phyloP scores from a whole-genome alignment of 2,797 vertebrate species.

The Myripristis jacobus region DNA sequence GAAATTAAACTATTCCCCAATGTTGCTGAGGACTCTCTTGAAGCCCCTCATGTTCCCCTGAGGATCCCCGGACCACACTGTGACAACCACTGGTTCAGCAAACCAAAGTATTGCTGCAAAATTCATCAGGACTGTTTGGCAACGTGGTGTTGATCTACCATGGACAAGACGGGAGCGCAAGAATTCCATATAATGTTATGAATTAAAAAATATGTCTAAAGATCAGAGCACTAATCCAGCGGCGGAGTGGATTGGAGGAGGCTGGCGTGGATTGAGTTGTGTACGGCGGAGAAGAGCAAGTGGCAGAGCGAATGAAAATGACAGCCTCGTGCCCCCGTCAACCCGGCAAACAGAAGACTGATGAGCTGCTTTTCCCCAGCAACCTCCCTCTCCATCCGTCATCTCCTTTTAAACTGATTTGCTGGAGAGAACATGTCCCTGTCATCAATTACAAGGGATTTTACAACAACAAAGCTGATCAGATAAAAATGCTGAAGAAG shows the following conservation, averaged over 20 bases:
- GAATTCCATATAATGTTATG: constrained; percentile 5
- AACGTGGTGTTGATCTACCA: not conserved
- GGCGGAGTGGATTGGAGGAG: constrained; percentile 17
- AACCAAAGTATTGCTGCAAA: not conserved
- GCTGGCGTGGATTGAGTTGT: constrained; percentile 51
- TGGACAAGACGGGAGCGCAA: not conserved
- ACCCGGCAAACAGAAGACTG: constrained; percentile 56
- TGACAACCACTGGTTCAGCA: no score
- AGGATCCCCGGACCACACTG: no score
- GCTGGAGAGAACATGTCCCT: constrained; percentile 60
- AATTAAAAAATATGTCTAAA: constrained; percentile 12
- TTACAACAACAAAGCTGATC: constrained; percentile 68
- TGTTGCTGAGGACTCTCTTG: no score
- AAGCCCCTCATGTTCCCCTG: no score
- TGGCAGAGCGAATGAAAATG: constrained; percentile 64
- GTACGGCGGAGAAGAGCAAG: constrained; percentile 47
- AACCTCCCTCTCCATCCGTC: constrained; percentile 61
- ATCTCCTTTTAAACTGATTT: constrained; percentile 68
- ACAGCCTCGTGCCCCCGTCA: constrained; percentile 61
- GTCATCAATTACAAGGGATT: constrained; percentile 68
- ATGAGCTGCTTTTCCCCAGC: constrained; percentile 55
- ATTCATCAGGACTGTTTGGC: not conserved
- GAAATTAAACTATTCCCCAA: no score
- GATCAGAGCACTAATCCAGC: constrained; percentile 25
- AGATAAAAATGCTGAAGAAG: constrained; percentile 58